Conservation (phyloP, 64 coral and sea anemone genomes). For the Pocillopora damicornis region DNA sequence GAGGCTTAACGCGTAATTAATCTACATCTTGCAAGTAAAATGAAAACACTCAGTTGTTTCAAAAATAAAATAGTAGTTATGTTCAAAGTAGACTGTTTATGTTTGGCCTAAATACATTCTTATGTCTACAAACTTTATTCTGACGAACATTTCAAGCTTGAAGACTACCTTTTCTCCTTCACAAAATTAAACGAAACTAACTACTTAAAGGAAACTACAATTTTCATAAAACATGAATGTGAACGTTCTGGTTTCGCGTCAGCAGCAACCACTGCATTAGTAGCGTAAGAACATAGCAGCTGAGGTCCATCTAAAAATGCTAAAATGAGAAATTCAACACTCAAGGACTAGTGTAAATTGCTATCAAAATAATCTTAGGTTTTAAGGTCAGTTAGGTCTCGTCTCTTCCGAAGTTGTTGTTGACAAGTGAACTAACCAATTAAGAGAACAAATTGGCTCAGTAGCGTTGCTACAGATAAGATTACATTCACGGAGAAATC, state of each 20-base stretch:
- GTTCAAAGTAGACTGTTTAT: conserved; percentile 3
- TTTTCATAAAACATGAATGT: neutral
- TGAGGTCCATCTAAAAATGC: neutral
- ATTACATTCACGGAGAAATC: conserved; percentile 13
- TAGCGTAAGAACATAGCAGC: neutral
- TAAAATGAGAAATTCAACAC: neutral
- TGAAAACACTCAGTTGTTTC: neutral
- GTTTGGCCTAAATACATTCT: conserved; percentile 3
- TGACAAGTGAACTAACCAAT: conserved; percentile 24
- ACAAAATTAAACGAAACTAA: neutral
- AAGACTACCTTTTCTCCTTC: neutral
- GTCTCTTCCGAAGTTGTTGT: conserved; percentile 7
- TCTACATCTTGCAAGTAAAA: neutral
- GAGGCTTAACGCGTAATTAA: neutral
- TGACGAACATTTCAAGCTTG: neutral
- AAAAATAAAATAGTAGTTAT: neutral
- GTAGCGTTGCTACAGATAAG: conserved; percentile 3
- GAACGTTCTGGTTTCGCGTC: neutral
- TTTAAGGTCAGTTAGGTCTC: neutral
- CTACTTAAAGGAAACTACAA: neutral
- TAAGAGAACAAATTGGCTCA: conserved; percentile 35
- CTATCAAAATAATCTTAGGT: conserved; percentile 23
- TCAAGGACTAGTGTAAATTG: neutral
- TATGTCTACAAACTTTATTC: conserved; percentile 24
- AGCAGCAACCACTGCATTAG: neutral